A percentile compares a stretch with the other conserved stretches of the same genome.
These are phyloP conservation scores for Psilopsiagon aymara DNA, from an alignment of 2,113 vertebrate genomes.

Conservation along the genomic window DNA sequence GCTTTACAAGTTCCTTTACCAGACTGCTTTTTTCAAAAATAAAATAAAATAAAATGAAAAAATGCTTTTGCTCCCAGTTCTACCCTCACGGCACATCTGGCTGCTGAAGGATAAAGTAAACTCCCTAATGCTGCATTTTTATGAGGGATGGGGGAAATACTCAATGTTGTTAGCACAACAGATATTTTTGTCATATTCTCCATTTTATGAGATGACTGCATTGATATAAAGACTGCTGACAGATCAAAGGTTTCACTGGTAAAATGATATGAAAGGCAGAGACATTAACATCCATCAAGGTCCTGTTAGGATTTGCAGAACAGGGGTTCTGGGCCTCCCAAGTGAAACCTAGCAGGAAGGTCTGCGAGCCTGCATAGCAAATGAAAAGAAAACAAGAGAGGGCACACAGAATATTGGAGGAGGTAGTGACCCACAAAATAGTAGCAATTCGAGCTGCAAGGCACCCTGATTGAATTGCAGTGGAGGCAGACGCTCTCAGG, in stretches of 20 bases:
- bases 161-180: background rate
- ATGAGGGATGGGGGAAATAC: background rate
- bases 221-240: conserved; percentile 82
- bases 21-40: background rate
- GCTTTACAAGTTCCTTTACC: conserved; percentile 77
- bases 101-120: conserved; percentile 11
- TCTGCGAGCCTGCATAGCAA: conserved; percentile 71
- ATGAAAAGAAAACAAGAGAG: conserved; percentile 77
- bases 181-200: conserved; percentile 72
- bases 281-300: conserved; percentile 89
- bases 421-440: conserved; percentile 75
- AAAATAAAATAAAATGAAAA: background rate
- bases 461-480: conserved; percentile 57
- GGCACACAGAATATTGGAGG: conserved; percentile 78
- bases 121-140: conserved; percentile 18
- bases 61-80: conserved; percentile 76
- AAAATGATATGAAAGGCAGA: conserved; percentile 89
- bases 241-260: conserved; percentile 87
- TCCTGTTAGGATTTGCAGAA: conserved; percentile 88
- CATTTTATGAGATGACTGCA: conserved; percentile 77
- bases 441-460: conserved; percentile 66
- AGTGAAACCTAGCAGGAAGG: conserved; percentile 83
- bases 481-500: conserved; percentile 22
- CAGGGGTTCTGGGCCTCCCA: conserved; percentile 85
- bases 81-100: conserved; percentile 74